Evolutionary conservation across 2,888 invertebrate genomes (phyloP).

Genomic region (Melieria omissa): DNA sequence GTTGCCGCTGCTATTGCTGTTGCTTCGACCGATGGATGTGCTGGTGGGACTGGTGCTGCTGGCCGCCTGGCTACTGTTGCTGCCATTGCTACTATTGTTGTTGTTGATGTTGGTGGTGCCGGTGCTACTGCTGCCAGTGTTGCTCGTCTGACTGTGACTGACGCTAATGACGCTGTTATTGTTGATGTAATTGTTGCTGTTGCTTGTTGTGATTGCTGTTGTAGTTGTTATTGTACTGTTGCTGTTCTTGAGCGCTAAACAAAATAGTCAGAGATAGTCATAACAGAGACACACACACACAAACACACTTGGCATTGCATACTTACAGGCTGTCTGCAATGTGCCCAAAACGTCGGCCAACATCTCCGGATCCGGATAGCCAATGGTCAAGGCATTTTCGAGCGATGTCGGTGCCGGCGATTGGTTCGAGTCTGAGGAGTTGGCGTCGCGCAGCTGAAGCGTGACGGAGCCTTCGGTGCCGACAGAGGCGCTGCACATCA

Average conservation of each 20-base stretch:
- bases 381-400: constrained; percentile 75
- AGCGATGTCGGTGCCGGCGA: constrained; percentile 46
- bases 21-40: constrained; percentile 29
- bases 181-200: constrained; percentile 26
- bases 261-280: not conserved
- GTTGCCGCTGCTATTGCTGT: constrained; percentile 18
- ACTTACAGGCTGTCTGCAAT: constrained; percentile 70
- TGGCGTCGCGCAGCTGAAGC: constrained; percentile 66
- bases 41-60: constrained; percentile 34
- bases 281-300: not conserved
- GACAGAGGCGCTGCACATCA: constrained; percentile 67
- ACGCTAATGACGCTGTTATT: constrained; percentile 34
- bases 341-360: constrained; percentile 78
- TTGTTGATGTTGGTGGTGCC: constrained; percentile 31
- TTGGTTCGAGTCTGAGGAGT: constrained; percentile 51
- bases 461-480: constrained; percentile 67
- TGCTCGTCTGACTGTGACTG: constrained; percentile 36
- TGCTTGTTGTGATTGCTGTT: constrained; percentile 38
- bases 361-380: constrained; percentile 81
- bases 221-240: constrained; percentile 37
- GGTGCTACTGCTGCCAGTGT: constrained; percentile 23
- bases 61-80: constrained; percentile 41
- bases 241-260: constrained; percentile 56
- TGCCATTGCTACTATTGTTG: constrained; percentile 32
- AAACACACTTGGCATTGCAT: not conserved